Conservation (phyloP, 1,140 invertebrate genomes). For the Heterodera carotae region DNA sequence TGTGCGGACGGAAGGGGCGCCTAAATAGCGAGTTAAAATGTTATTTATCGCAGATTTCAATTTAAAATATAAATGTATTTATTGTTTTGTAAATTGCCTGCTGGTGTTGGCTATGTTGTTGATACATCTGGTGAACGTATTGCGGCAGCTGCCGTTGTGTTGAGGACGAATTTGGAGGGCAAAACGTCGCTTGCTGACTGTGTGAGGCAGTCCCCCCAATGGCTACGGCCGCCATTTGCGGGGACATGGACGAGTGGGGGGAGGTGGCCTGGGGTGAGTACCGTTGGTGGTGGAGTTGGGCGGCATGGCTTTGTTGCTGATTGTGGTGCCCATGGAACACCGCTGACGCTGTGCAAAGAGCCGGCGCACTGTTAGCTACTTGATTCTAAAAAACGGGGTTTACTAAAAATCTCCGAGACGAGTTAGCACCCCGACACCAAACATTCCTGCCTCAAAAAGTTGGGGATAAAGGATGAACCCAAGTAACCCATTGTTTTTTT, state of each 20-base stretch:
- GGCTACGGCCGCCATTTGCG: not conserved
- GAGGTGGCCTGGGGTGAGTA: not conserved
- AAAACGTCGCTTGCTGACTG: not conserved
- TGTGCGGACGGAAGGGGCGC: not conserved
- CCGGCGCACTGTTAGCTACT: not conserved
- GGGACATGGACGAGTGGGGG: conserved; percentile 1
- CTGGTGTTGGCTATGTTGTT: not conserved
- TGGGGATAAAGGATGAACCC: no score
- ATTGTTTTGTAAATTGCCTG: not conserved
- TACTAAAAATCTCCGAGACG: no score
- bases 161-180: not conserved
- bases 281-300: not conserved
- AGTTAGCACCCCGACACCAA: no score
- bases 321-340: not conserved
- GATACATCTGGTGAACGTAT: conserved; percentile 15
- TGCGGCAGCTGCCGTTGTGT: not conserved
- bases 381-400: not conserved
- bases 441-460: not conserved
- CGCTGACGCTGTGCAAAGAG: not conserved
- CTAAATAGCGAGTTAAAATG: not conserved
- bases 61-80: no score
- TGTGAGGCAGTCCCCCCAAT: not conserved
- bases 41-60: no score
- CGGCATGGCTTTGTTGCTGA: conserved; percentile 6
- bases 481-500: no score